A percentile compares a stretch with the other conserved stretches of the same genome.
phyloP scores from a whole-genome alignment of 2,888 invertebrate species.

The Phorcus lineatus region DNA sequence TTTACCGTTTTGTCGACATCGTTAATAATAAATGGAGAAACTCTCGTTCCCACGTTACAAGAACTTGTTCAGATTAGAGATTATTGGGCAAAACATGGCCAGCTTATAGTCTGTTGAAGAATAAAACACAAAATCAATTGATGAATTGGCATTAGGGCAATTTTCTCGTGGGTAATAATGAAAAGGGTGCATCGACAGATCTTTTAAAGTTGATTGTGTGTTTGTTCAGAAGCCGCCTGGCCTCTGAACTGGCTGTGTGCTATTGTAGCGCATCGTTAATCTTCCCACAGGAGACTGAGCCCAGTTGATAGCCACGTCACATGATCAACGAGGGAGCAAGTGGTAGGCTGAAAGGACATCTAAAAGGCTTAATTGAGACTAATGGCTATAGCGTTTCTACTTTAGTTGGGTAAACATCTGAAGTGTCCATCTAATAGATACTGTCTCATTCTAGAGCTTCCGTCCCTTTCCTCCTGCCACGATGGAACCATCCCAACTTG shows the following conservation, averaged over 20 bases:
- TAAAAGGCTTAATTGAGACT: too few relatives aligned
- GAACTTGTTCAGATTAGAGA: slow-evolving; percentile 3
- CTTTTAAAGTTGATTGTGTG: not conserved
- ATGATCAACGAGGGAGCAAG: too few relatives aligned
- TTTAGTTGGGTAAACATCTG: too few relatives aligned
- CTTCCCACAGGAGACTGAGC: not conserved
- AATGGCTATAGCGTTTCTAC: too few relatives aligned
- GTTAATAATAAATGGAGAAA: slow-evolving; percentile 8
- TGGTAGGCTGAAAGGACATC: too few relatives aligned
- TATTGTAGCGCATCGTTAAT: not conserved
- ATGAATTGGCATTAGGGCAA: slow-evolving; percentile 22
- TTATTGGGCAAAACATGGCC: not conserved
- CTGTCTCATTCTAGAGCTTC: too few relatives aligned
- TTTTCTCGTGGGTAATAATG: slow-evolving; percentile 6
- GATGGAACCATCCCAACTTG: too few relatives aligned
- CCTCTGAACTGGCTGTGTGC: not conserved
- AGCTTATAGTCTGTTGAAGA: not conserved
- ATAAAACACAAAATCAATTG: not conserved
- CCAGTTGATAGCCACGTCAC: too few relatives aligned
- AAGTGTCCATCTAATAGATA: too few relatives aligned
- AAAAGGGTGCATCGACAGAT: slow-evolving; percentile 13
- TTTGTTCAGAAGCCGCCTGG: not conserved
- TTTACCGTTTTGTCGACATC: not conserved
- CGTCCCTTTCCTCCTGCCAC: too few relatives aligned
- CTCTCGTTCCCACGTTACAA: not conserved